Evolutionary conservation across 53 echinoderm and acorn worm genomes (phyloP).

Genomic region (Paracentrotus lividus): DNA sequence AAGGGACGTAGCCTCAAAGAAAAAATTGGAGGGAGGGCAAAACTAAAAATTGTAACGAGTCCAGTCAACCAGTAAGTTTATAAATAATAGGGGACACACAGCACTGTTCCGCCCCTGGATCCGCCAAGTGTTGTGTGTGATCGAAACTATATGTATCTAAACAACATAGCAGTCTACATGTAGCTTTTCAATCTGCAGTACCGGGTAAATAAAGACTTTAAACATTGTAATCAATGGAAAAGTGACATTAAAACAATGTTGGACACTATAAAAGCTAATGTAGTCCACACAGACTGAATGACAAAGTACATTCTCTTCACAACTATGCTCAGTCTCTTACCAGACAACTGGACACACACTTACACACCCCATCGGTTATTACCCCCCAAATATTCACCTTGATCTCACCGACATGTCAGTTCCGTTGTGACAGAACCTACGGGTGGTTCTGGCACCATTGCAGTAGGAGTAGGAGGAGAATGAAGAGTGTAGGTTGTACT

Average conservation of each 20-base stretch:
- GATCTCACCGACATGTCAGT: constrained; percentile 48
- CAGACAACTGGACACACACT: neutral
- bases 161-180: neutral
- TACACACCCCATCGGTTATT: neutral
- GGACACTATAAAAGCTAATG: neutral
- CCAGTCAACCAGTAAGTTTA: too few relatives aligned
- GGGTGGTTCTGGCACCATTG: constrained; percentile 53
- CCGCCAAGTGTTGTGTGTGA: too few relatives aligned
- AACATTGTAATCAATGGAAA: neutral
- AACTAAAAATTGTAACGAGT: too few relatives aligned
- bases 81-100: too few relatives aligned
- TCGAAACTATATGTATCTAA: too few relatives aligned
- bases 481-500: constrained; percentile 48
- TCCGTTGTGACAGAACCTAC: constrained; percentile 56
- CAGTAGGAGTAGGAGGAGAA: constrained; percentile 52
- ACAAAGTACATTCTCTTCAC: neutral
- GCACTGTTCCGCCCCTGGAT: too few relatives aligned
- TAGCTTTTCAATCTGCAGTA: too few relatives aligned
- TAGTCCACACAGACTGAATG: neutral
- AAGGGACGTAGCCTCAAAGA: too few relatives aligned
- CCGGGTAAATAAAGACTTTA: neutral
- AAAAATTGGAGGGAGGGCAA: too few relatives aligned
- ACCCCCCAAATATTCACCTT: constrained; percentile 62
- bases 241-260: neutral
- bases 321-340: neutral